phyloP scores from a whole-genome alignment of 1,140 invertebrate genomes.

The Halesus radiatus region DNA sequence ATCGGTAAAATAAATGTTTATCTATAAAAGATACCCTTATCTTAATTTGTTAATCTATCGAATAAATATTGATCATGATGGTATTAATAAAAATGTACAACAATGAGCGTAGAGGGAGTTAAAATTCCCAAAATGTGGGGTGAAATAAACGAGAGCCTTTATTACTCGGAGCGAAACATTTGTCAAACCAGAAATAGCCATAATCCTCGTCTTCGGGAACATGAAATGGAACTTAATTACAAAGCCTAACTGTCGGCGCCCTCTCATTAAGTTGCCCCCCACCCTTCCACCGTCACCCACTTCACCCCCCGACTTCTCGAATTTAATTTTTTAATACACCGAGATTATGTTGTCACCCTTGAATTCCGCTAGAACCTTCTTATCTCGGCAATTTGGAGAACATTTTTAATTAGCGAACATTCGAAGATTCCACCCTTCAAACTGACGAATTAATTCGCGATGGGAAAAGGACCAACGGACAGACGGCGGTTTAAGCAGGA shows the following conservation, averaged over 20 bases:
- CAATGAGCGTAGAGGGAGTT: too few species aligned
- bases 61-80: too few species aligned
- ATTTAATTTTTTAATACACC: constrained; percentile 55
- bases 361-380: constrained; percentile 36
- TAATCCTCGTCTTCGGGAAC: constrained; percentile 37
- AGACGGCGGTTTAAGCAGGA: neutral
- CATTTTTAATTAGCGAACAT: constrained; percentile 56
- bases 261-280: constrained; percentile 42
- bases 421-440: constrained; percentile 50
- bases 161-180: constrained; percentile 34
- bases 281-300: neutral
- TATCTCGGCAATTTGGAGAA: constrained; percentile 52
- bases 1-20: too few species aligned
- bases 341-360: constrained; percentile 55
- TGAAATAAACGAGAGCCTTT: constrained; percentile 19
- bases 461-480: constrained; percentile 2
- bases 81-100: too few species aligned
- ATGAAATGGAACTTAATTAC: constrained; percentile 49
- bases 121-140: neutral
- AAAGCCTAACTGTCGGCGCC: constrained; percentile 38
- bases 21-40: too few species aligned
- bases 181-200: constrained; percentile 35
- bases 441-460: constrained; percentile 21
- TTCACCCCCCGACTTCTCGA: constrained; percentile 8
- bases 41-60: too few species aligned